Base-by-base conservation (phyloP, 2,888 invertebrate genomes). In the Germaria angustata region DNA sequence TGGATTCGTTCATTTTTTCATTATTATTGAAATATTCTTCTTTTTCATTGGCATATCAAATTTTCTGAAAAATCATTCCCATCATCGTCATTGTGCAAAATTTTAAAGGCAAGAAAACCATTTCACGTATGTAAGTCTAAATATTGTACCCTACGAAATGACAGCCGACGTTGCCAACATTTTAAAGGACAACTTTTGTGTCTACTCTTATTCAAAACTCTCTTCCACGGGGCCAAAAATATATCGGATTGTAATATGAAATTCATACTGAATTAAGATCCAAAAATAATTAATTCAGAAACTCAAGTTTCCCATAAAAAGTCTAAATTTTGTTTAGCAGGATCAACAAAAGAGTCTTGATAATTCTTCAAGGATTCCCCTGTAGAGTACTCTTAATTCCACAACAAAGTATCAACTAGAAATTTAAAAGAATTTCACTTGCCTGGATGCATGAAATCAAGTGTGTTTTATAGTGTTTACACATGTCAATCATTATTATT, bases 401-500 rank as follows among this genome's bases (percentile, higher is more conserved):
- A 6, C 39, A n/a, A 17, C 17, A 8, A 15, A 20, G 13, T 7
- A 11, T 5, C 7, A 8, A 8, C 2, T 32, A 4, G n/a, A 34
- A 34, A 9, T 11, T 34, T 5, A 13, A 9, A 15, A n/a, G 39
- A 20, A 15, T 32, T 63, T 53, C 41, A 61, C 61, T 63, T 51
- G 72, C 39, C 39, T n/a, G 15, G n/a, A 20, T 51, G 51, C 51
- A 34, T 51, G 39, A 20, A 61, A 51, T 20, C 41, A 73, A 69
- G 20, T 69, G 44, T 73, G 39, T 65, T 55, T 73, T 41, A 51
- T 51, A 28, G 55, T 75, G 63, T 81, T 78, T 69, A 69, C 55
- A 51, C 65, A 79, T 79, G 82, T 75, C 79, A 79, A 59, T 78
- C 81, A 78, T 69, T 57, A 66, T 79, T 79, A 75, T 81, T 49